phyloP scores from a whole-genome alignment of 2,888 invertebrate species.

The Malacosoma neustria region DNA sequence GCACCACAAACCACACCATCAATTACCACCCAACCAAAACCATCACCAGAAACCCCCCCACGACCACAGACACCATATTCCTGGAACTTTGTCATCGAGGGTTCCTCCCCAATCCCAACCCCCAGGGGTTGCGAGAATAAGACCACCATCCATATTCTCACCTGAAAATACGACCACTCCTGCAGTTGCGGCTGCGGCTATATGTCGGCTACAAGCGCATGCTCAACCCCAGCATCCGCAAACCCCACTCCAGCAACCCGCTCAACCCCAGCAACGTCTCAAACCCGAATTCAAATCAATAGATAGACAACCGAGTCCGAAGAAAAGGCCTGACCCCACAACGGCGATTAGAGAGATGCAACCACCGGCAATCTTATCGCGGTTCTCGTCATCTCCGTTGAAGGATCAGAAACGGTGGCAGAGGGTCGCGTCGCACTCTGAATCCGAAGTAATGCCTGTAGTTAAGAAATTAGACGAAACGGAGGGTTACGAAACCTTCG shows the following conservation, averaged over 20 bases:
- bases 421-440: conserved; percentile 64
- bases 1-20: conserved; percentile 43
- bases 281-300: conserved; percentile 25
- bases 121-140: conserved; percentile 43
- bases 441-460: conserved; percentile 77
- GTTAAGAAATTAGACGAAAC: conserved; percentile 78
- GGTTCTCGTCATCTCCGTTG: conserved; percentile 62
- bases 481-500: no score
- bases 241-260: no score
- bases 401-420: conserved; percentile 44
- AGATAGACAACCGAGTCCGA: conserved; percentile 40
- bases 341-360: conserved; percentile 55
- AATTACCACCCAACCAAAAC: conserved; percentile 47
- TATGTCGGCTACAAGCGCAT: conserved; percentile 37
- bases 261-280: conserved; percentile 29
- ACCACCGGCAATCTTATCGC: conserved; percentile 57
- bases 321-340: conserved; percentile 46
- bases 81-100: conserved; percentile 20
- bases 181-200: conserved; percentile 45
- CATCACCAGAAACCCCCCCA: conserved; percentile 50
- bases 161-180: conserved; percentile 76
- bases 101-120: conserved; percentile 22
- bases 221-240: conserved; percentile 33
- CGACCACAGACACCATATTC: conserved; percentile 48
- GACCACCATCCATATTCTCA: conserved; percentile 78